Percentiles rank a stretch among this genome's conserved stretches.
Conservation (phyloP, 2,888 invertebrate species). For the Catotricha subobsoleta region DNA sequence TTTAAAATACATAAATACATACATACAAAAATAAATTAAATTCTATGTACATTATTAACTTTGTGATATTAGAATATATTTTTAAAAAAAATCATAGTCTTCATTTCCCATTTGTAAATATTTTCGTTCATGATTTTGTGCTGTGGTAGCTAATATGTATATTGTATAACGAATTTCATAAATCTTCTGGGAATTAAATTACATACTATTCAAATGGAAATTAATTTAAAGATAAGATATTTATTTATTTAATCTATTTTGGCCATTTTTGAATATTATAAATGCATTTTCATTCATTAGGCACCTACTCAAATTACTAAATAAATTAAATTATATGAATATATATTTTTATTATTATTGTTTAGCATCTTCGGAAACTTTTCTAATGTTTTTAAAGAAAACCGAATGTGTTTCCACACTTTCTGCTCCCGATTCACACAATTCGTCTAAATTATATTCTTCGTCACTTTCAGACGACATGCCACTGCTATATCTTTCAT, state of each 20-base stretch:
- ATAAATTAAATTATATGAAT: not conserved
- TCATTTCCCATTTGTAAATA: too few species aligned
- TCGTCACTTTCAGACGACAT: slow-evolving; percentile 26
- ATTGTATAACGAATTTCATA: too few species aligned
- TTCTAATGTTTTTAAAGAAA: slow-evolving; percentile 57
- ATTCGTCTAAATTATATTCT: slow-evolving; percentile 60
- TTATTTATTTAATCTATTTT: not conserved
- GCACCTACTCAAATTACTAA: not conserved
- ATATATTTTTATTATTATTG: not conserved
- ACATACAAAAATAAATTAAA: too few species aligned
- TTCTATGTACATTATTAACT: too few species aligned
- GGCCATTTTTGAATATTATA: not conserved
- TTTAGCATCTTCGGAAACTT: slow-evolving; percentile 16
- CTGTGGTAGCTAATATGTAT: too few species aligned
- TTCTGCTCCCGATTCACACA: slow-evolving; percentile 74
- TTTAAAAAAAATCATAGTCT: too few species aligned
- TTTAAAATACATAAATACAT: too few species aligned
- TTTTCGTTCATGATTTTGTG: too few species aligned
- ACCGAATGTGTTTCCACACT: slow-evolving; percentile 77
- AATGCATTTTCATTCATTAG: not conserved
- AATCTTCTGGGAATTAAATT: too few species aligned
- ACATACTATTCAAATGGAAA: too few species aligned
- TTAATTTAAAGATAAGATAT: not conserved
- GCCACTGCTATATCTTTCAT: slow-evolving; percentile 11
- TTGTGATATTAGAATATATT: too few species aligned